Percentiles rank a stretch among this genome's conserved stretches.
Conservation (phyloP, 2,888 invertebrate genomes). For the Leucania comma region DNA sequence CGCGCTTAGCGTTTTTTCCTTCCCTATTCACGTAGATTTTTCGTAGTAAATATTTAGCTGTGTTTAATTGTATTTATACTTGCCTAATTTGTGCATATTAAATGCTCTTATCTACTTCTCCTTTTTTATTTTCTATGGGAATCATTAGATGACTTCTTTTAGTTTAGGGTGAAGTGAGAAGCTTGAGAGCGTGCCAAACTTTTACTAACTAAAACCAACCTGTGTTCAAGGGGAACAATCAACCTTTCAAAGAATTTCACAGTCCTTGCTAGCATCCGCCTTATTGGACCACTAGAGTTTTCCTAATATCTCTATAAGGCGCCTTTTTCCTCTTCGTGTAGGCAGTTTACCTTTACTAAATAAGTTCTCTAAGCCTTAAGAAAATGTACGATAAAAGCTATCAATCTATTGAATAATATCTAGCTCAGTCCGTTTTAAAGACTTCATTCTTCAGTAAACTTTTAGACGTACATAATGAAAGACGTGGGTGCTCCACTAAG, state of each 20-base stretch:
- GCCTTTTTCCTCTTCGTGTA: neutral
- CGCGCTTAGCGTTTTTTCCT: slow-evolving; percentile 84
- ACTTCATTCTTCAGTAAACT: slow-evolving; percentile 5
- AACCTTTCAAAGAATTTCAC: no score
- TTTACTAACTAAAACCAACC: no score
- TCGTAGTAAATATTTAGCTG: slow-evolving; percentile 66
- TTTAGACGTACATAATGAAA: slow-evolving; percentile 9
- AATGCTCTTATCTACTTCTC: slow-evolving; percentile 1
- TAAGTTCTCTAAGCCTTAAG: neutral
- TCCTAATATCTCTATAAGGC: no score
- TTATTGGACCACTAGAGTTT: no score
- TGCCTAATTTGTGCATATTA: slow-evolving; percentile 10
- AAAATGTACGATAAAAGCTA: neutral
- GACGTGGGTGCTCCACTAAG: slow-evolving; percentile 33
- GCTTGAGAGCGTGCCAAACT: no score
- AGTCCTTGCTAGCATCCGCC: no score
- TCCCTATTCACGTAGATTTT: slow-evolving; percentile 69
- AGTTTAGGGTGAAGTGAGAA: no score
- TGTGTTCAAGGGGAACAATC: no score
- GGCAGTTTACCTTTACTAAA: neutral
- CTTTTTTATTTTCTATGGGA: neutral
- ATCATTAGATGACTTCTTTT: no score
- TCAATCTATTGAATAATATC: neutral
- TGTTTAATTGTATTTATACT: slow-evolving; percentile 53
- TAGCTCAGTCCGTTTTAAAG: slow-evolving; percentile 10